phyloP scores from a whole-genome alignment of 2,113 vertebrate genomes.

The Pogona vitticeps region DNA sequence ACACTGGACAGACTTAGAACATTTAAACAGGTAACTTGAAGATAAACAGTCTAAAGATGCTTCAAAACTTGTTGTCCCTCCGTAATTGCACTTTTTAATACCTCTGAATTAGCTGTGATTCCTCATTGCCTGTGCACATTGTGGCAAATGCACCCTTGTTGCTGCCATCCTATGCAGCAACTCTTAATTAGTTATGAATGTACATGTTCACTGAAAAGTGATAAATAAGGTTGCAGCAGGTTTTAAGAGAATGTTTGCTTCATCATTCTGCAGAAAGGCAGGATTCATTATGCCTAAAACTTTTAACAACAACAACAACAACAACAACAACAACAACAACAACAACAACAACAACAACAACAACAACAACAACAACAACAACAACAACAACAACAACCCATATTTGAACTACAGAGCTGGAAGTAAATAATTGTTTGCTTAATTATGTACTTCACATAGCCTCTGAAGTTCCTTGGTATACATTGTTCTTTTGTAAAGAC shows the following conservation, averaged over 20 bases:
- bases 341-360: too few relatives aligned
- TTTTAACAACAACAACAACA: too few relatives aligned
- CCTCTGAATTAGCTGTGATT: not conserved
- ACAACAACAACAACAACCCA: too few relatives aligned
- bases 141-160: not conserved
- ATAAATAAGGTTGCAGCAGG: not conserved
- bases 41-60: not conserved
- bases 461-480: not conserved
- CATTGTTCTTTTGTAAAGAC: not conserved
- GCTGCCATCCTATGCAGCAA: too few relatives aligned
- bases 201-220: not conserved
- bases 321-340: too few relatives aligned
- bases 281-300: not conserved
- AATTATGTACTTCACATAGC: not conserved
- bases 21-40: conserved; percentile 88
- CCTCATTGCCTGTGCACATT: not conserved
- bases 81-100: not conserved
- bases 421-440: not conserved
- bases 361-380: too few relatives aligned
- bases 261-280: not conserved
- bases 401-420: too few relatives aligned
- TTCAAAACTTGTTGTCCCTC: not conserved
- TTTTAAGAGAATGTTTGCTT: not conserved
- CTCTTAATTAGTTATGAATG: not conserved
- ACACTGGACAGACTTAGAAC: conserved; percentile 93